phyloP scores from a whole-genome alignment of 2,888 invertebrate genomes.

The Andrena fulva region DNA sequence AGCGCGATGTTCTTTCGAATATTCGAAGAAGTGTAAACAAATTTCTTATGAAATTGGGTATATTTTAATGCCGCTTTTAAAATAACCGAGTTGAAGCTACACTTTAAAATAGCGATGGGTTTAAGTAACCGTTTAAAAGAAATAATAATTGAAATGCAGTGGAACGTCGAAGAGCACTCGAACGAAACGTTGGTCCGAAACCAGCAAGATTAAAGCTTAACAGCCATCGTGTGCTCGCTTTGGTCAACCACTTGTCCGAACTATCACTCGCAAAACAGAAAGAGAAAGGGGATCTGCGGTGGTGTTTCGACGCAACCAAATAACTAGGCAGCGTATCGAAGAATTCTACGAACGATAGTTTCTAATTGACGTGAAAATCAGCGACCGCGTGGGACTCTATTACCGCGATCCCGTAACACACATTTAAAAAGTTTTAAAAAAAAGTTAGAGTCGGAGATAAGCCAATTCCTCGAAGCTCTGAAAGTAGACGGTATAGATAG shows the following conservation, averaged over 20 bases:
- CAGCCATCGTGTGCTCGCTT: background rate
- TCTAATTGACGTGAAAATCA: conserved; percentile 12
- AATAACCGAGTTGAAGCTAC: too few species aligned
- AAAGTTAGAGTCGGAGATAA: background rate
- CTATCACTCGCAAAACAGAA: conserved; percentile 38
- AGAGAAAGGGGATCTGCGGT: conserved; percentile 53
- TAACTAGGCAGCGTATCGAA: conserved; percentile 29
- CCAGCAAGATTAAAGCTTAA: conserved; percentile 11
- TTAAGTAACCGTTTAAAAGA: background rate
- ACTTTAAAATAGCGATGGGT: too few species aligned
- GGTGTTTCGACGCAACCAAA: conserved; percentile 41
- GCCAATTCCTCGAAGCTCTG: background rate
- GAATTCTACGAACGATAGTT: conserved; percentile 22
- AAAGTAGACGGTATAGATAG: background rate
- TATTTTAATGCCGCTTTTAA: too few species aligned
- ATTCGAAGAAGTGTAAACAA: too few species aligned
- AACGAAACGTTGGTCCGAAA: background rate
- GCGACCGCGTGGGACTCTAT: background rate
- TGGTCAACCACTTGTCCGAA: conserved; percentile 24
- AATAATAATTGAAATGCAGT: background rate
- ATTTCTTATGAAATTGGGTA: too few species aligned
- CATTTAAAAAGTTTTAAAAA: background rate
- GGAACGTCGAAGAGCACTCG: background rate
- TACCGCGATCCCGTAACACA: background rate
- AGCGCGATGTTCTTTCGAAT: too few species aligned